Conservation (phyloP, 2,888 invertebrate species). For the Harpalus rufipes region DNA sequence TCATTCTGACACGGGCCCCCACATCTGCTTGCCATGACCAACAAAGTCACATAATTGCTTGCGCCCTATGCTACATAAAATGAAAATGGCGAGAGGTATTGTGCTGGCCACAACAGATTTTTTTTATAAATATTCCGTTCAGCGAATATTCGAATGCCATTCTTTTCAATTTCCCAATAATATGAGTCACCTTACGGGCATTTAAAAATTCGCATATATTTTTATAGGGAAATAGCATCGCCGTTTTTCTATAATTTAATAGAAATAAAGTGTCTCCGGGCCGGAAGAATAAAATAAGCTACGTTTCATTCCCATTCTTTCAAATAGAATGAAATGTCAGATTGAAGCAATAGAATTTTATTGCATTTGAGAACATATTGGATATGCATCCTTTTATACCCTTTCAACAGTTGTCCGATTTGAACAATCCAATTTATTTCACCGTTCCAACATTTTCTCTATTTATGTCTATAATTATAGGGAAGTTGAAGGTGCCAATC, state of each 20-base stretch:
- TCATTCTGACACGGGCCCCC: no score
- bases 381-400: neutral
- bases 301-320: neutral
- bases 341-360: neutral
- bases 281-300: neutral
- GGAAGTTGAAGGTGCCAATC: neutral
- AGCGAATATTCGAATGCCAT: no score
- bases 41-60: no score
- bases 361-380: neutral
- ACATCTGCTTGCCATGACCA: no score
- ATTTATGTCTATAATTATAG: neutral
- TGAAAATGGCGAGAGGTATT: no score
- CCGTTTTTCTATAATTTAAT: neutral
- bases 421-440: neutral
- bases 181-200: no score
- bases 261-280: neutral
- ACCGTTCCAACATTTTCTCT: neutral
- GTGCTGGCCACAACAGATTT: no score
- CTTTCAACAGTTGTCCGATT: slow-evolving; percentile 4
- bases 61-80: no score
- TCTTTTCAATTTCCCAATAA: no score
- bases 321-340: neutral
- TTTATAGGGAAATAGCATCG: neutral
- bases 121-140: no score
- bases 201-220: no score